phyloP scores from a whole-genome alignment of 2,888 invertebrate species.

The Idaea straminata region DNA sequence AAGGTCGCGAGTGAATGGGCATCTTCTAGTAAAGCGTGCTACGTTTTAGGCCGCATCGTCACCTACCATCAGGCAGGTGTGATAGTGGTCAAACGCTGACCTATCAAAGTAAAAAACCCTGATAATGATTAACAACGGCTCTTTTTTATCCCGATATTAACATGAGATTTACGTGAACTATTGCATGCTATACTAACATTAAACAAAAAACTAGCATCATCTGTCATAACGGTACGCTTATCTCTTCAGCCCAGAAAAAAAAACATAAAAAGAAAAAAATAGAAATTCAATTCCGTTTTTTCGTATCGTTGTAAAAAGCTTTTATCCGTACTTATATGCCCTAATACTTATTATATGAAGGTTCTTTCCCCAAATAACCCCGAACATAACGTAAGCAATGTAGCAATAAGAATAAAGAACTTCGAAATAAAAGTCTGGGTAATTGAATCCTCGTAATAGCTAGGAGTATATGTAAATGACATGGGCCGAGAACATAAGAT shows the following conservation, averaged over 20 bases:
- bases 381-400: conserved; percentile 42
- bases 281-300: conserved; percentile 20
- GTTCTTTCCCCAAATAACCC: conserved; percentile 46
- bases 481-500: conserved; percentile 57
- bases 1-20: too few species aligned
- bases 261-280: conserved; percentile 8
- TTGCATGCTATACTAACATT: too few species aligned
- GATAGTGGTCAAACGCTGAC: too few species aligned
- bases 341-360: conserved; percentile 36
- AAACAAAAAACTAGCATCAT: too few species aligned
- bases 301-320: conserved; percentile 39
- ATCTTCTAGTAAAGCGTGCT: too few species aligned
- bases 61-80: too few species aligned
- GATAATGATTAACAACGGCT: too few species aligned
- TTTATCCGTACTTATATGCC: conserved; percentile 35
- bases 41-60: too few species aligned
- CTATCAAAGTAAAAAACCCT: too few species aligned
- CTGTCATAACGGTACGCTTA: background rate
- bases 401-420: conserved; percentile 50
- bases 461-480: conserved; percentile 62
- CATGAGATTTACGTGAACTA: too few species aligned
- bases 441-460: conserved; percentile 68
- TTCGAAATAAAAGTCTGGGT: conserved; percentile 58
- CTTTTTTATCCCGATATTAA: too few species aligned
- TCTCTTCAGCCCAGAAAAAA: background rate